These are phyloP conservation scores for Antheraea assamensis DNA, from an alignment of 2,888 invertebrate species.

Conservation along the genomic window DNA sequence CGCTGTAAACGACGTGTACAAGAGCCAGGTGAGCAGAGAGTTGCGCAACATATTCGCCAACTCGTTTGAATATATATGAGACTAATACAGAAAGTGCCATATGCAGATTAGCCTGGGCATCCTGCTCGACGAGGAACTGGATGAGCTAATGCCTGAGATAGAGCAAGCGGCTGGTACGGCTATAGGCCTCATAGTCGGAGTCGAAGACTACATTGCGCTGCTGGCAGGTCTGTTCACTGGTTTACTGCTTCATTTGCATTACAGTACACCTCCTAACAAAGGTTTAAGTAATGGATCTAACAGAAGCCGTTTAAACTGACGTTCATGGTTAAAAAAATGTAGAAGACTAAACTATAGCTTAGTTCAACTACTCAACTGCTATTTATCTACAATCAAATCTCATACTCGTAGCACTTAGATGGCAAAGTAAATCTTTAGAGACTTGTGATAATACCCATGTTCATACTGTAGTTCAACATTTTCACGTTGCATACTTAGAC, in stretches of 20 bases:
- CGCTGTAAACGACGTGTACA: constrained; percentile 37
- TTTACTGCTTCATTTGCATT: constrained; percentile 29
- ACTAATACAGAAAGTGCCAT: background rate
- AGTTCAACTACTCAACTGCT: too few relatives aligned
- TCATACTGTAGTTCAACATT: too few relatives aligned
- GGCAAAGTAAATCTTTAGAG: too few relatives aligned
- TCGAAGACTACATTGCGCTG: constrained; percentile 27
- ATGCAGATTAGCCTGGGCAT: constrained; percentile 42
- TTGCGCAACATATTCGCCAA: background rate
- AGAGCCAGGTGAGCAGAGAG: constrained; percentile 38
- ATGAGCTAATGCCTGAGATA: constrained; percentile 34
- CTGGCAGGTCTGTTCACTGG: constrained; percentile 43
- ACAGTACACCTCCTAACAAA: background rate
- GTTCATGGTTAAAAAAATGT: too few relatives aligned
- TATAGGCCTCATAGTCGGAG: constrained; percentile 34
- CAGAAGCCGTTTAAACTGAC: background rate
- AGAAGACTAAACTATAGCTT: too few relatives aligned
- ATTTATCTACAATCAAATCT: too few relatives aligned
- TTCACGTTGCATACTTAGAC: too few relatives aligned
- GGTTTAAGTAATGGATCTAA: background rate
- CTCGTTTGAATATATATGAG: background rate
- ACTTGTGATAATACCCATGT: too few relatives aligned
- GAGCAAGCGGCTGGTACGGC: constrained; percentile 37
- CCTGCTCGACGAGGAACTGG: constrained; percentile 30
- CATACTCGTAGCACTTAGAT: too few relatives aligned